Base-by-base conservation (phyloP, 2,888 invertebrate species). In the Drosophila ezoana region DNA sequence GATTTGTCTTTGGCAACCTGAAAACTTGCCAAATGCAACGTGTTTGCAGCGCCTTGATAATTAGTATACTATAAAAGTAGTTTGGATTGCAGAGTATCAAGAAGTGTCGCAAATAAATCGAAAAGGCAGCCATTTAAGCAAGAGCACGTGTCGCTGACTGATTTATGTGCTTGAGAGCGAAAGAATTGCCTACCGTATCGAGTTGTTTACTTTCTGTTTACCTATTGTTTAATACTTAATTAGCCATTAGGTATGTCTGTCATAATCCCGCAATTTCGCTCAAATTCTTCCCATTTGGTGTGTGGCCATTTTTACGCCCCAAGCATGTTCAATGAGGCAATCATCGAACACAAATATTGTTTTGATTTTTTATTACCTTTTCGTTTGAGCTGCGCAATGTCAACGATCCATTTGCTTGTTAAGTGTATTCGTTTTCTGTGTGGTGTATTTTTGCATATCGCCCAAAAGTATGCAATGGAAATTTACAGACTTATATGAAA, bases 221-320 rank as follows among this genome's bases (percentile, higher is more conserved):
- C 28, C 14, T 40, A 23, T 60, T 63, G 67, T 16, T 16, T 32
- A 52, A 44, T 47, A 53, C 33, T 71, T 86, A 88, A 84, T 83
- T 37, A 64, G 63, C 61, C 56, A 75, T 63, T 71, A 54, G 58
- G 78, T 84, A 84, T 88, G 75, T 72, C 41, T 56, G 62, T 60
- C 83, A 83, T 77, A 77, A 53, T 48, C 44, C 59, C 4, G 53
- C 64, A 64, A 86, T 79, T 82, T 87, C 68, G 64, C 62, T 60
- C 47, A 51, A 45, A 54, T 43, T 74, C 49, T 76, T 51, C 45
- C 23, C 44, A 44, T 70, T 67, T 63, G 57, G 37, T 54, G 41
- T 33, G 78, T 73, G 74, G 62, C 40, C 53, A 60, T 45, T 63
- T 14, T 40, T 32, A 63, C 79, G 80, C 59, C 60, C 11, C 41